Evolutionary conservation across 2,888 invertebrate species (phyloP).

Genomic region (Stenolophus ochropezus): DNA sequence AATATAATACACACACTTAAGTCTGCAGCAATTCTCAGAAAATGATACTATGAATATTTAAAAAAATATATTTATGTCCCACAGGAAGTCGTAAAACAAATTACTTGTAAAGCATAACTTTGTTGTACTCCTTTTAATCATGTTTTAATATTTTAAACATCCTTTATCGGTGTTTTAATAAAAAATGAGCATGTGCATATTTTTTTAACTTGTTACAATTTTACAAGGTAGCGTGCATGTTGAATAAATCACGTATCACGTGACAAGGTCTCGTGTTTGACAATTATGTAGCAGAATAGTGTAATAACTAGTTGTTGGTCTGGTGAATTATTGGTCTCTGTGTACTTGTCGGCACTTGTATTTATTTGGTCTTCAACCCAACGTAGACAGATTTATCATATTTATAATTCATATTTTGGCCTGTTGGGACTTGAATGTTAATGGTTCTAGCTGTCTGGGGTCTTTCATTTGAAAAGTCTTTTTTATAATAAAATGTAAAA

Average conservation of each 20-base stretch:
- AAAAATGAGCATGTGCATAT: neutral
- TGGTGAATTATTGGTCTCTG: constrained; percentile 8
- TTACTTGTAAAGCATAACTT: neutral
- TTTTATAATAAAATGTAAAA: too few species aligned
- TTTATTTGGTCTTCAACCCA: neutral
- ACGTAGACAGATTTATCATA: constrained; percentile 16
- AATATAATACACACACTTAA: neutral
- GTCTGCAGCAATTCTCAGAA: neutral
- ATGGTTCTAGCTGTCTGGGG: neutral
- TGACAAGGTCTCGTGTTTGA: neutral
- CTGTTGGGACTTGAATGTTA: neutral
- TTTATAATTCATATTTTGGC: neutral
- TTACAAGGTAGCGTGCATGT: constrained; percentile 13
- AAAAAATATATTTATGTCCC: neutral
- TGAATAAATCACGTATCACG: constrained; percentile 12
- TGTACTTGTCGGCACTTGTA: neutral
- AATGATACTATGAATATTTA: neutral
- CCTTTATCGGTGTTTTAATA: neutral
- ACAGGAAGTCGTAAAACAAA: neutral
- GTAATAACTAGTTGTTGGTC: constrained; percentile 1
- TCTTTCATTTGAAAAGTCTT: too few species aligned
- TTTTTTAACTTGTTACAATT: neutral
- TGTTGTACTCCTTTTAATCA: neutral
- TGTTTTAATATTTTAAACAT: neutral
- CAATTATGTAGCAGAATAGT: neutral